phyloP scores from a whole-genome alignment of 2,113 vertebrate species.

The Progne subis region DNA sequence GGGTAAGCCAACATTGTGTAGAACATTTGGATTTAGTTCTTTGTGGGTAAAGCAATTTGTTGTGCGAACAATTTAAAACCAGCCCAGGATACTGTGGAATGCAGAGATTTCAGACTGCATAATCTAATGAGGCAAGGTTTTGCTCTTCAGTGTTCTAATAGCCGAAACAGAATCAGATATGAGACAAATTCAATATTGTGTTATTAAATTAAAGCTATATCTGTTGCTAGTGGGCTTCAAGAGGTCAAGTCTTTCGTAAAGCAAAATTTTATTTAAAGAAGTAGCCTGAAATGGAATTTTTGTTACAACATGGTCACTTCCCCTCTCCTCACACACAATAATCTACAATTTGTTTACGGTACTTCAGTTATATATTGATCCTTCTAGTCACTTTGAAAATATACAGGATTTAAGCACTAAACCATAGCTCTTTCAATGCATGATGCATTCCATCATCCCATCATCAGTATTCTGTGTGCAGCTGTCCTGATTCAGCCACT shows the following conservation, averaged over 20 bases:
- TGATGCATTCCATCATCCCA: conserved; percentile 77
- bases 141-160: conserved; percentile 58
- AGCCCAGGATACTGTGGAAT: conserved; percentile 47
- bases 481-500: conserved; percentile 78
- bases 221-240: conserved; percentile 40
- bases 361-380: conserved; percentile 52
- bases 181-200: conserved; percentile 57
- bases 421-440: conserved; percentile 74
- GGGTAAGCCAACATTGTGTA: conserved; percentile 47
- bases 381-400: conserved; percentile 67
- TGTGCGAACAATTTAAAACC: conserved; percentile 60
- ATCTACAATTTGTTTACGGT: conserved; percentile 50
- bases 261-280: conserved; percentile 48
- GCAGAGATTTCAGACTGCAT: conserved; percentile 65
- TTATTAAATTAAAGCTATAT: conserved; percentile 56
- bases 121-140: conserved; percentile 57
- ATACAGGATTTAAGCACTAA: conserved; percentile 70
- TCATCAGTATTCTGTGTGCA: conserved; percentile 82
- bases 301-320: not conserved
- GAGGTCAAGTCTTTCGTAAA: conserved; percentile 19
- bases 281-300: conserved; percentile 14
- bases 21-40: conserved; percentile 55
- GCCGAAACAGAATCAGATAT: conserved; percentile 63
- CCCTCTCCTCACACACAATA: not conserved
- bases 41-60: conserved; percentile 66